Evolutionary conservation across 2,797 vertebrate species (phyloP).

Genomic region (Sarcoramphus papa): DNA sequence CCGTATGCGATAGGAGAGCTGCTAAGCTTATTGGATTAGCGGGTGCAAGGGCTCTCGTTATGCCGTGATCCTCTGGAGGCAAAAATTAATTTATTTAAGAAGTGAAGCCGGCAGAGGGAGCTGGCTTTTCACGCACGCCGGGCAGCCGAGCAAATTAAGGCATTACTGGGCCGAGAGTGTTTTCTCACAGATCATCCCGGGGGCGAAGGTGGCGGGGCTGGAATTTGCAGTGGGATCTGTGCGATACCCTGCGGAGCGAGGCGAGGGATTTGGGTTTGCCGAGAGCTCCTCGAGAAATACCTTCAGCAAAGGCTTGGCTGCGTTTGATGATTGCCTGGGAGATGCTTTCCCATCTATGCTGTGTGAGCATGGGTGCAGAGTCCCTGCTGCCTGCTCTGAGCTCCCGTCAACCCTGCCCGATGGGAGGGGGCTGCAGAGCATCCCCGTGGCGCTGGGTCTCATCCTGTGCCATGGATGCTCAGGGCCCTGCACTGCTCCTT

Average conservation of each 20-base stretch:
- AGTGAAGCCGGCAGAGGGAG: conserved; percentile 36
- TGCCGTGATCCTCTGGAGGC: fast-evolving
- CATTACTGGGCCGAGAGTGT: background rate
- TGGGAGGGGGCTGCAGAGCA: background rate
- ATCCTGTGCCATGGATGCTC: fast-evolving
- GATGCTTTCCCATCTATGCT: fast-evolving
- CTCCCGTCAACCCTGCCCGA: fast-evolving
- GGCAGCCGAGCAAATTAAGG: background rate
- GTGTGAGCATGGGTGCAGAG: background rate
- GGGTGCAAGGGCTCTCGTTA: background rate
- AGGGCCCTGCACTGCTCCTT: background rate
- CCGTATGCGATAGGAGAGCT: fast-evolving
- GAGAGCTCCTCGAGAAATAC: background rate
- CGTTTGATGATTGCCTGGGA: fast-evolving
- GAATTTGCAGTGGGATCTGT: conserved; percentile 5
- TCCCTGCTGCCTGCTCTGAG: background rate
- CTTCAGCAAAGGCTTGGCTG: background rate
- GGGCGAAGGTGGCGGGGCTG: background rate
- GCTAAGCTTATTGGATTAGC: background rate
- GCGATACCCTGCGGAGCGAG: fast-evolving
- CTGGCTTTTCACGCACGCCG: background rate
- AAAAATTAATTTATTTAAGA: background rate
- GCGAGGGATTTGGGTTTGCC: background rate
- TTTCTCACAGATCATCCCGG: background rate
- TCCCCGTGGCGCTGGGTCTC: background rate